A percentile compares a stretch with the other conserved stretches of the same genome.
Evolutionary conservation across 2,113 vertebrate species (phyloP).

Genomic region (Anhinga anhinga): DNA sequence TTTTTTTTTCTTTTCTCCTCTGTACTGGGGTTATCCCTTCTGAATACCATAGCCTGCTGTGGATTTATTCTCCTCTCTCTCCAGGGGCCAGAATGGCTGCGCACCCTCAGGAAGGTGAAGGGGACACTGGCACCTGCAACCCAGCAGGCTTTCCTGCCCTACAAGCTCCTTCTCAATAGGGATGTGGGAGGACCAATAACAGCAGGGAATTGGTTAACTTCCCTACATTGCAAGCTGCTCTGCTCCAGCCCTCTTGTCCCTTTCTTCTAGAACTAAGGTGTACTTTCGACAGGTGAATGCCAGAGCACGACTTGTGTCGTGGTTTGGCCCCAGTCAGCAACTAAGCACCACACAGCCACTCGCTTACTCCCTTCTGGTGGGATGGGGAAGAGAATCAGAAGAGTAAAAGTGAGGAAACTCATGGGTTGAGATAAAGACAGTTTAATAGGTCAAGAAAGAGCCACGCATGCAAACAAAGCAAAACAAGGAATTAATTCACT

Average conservation of each 20-base stretch:
- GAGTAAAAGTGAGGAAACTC: no score
- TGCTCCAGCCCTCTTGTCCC: not conserved
- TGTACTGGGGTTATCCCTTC: not conserved
- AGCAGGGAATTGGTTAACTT: not conserved
- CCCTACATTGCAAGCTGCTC: not conserved
- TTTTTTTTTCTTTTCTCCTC: not conserved
- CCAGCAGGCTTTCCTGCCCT: not conserved
- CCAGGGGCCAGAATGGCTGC: not conserved
- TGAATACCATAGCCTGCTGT: not conserved
- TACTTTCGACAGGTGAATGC: not conserved
- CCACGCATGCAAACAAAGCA: no score
- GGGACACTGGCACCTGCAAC: not conserved
- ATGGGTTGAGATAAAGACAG: no score
- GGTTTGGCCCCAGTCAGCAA: no score
- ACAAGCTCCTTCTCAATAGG: accelerated
- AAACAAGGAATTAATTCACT: no score
- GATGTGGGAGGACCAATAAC: not conserved
- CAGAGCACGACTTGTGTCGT: not conserved
- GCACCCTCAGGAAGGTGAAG: not conserved
- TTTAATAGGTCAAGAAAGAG: no score
- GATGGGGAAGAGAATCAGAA: no score
- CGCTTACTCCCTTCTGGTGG: no score
- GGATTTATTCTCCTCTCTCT: not conserved
- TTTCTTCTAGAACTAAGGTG: not conserved
- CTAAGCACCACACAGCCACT: no score